Conservation (phyloP, 2,797 vertebrate genomes). For the Huso huso region DNA sequence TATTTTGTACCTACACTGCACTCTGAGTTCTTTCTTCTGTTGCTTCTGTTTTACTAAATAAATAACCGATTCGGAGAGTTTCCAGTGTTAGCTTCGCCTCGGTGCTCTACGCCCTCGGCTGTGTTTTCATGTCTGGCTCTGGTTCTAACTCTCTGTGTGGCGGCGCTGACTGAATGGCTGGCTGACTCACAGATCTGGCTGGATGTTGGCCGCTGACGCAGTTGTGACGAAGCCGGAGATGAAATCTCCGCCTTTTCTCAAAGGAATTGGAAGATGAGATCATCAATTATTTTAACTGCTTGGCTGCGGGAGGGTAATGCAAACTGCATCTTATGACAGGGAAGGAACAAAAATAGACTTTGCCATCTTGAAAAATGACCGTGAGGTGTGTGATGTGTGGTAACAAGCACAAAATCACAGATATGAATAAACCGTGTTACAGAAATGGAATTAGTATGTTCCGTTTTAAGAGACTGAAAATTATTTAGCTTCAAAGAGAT, state of each 20-base stretch:
- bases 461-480: too few relatives aligned
- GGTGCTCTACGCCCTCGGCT: slow-evolving; percentile 6
- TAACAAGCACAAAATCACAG: too few relatives aligned
- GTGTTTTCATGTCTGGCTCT: slow-evolving; percentile 7
- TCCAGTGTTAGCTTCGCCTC: slow-evolving; percentile 7
- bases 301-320: slow-evolving; percentile 43
- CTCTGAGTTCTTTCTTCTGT: too few relatives aligned
- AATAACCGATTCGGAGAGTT: too few relatives aligned
- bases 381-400: too few relatives aligned
- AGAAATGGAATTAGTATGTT: too few relatives aligned
- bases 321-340: not conserved
- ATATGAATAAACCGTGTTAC: too few relatives aligned
- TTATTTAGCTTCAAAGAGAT: too few relatives aligned
- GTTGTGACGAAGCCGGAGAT: slow-evolving; percentile 80
- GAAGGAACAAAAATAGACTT: too few relatives aligned
- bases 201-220: slow-evolving; percentile 74
- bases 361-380: too few relatives aligned
- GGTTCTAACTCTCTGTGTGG: not conserved
- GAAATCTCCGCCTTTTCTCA: slow-evolving; percentile 63
- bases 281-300: slow-evolving; percentile 62
- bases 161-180: not conserved
- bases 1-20: too few relatives aligned
- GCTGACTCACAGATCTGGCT: not conserved
- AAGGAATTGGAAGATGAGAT: slow-evolving; percentile 46
- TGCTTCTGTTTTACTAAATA: too few relatives aligned